These are phyloP conservation scores for Rhipidura dahli DNA, from an alignment of 2,113 vertebrate genomes.

Conservation along the genomic window DNA sequence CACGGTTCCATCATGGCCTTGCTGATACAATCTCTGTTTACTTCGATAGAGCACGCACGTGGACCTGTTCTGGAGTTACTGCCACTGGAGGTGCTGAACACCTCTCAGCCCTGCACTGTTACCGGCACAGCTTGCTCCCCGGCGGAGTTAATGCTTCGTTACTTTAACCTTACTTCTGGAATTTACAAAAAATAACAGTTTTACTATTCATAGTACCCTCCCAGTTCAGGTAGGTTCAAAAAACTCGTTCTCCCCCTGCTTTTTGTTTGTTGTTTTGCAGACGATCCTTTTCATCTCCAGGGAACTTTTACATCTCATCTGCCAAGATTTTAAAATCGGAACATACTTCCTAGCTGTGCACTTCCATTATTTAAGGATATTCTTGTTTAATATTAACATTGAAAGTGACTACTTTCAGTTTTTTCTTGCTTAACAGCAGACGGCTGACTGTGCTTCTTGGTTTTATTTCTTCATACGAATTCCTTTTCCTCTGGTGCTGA, in stretches of 20 bases:
- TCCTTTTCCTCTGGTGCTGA: conserved; percentile 44
- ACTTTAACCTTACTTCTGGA: not conserved
- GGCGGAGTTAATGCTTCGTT: not conserved
- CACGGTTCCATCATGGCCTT: fast-evolving
- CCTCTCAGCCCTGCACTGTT: not conserved
- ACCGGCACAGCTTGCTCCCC: not conserved
- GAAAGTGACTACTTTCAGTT: not conserved
- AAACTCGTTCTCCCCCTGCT: not conserved
- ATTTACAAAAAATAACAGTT: not conserved
- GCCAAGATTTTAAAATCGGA: not conserved
- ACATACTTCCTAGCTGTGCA: not conserved
- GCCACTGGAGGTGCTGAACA: not conserved
- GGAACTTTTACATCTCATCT: not conserved
- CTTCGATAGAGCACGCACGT: not conserved
- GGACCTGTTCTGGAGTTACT: not conserved
- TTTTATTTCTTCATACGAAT: conserved; percentile 35
- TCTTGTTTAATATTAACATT: not conserved
- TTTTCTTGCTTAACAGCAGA: not conserved
- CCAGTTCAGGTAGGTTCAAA: not conserved
- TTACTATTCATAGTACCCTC: not conserved
- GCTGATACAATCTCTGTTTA: not conserved
- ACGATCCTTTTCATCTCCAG: not conserved
- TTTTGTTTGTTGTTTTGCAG: not conserved
- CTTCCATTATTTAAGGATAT: not conserved
- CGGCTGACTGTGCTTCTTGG: not conserved